A percentile compares a stretch with the other conserved stretches of the same genome.
Evolutionary conservation across 2,797 vertebrate species (phyloP).

Genomic region (Sphenodon punctatus): DNA sequence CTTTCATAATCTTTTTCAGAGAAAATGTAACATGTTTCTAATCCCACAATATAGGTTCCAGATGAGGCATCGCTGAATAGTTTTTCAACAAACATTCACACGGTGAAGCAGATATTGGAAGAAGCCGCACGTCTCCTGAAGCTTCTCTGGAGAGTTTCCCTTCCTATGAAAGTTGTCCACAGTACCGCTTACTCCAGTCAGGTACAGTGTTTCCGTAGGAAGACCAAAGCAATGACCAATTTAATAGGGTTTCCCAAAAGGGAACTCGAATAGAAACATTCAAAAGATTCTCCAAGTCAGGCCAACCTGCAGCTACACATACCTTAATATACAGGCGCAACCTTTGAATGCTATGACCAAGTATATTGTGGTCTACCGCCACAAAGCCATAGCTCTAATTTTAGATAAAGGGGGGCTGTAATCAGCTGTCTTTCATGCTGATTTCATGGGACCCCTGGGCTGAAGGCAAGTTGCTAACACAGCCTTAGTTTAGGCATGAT

Average conservation of each 20-base stretch:
- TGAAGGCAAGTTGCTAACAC: neutral
- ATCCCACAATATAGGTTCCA: constrained; percentile 43
- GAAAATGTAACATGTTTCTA: constrained; percentile 2
- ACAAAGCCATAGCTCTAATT: too few relatives aligned
- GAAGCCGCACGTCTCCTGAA: constrained; percentile 87
- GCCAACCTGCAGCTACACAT: accelerated
- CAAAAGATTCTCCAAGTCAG: too few relatives aligned
- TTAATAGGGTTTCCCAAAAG: too few relatives aligned
- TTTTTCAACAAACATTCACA: constrained; percentile 71
- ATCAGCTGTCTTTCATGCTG: too few relatives aligned
- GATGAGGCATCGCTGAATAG: constrained; percentile 69
- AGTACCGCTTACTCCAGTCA: constrained; percentile 71
- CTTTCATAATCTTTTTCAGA: constrained; percentile 18
- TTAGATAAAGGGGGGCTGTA: neutral
- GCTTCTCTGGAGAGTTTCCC: constrained; percentile 89
- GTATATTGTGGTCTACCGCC: neutral
- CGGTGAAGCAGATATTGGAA: constrained; percentile 85
- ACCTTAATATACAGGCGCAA: neutral
- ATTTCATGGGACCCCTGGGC: neutral
- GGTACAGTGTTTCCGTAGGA: constrained; percentile 66
- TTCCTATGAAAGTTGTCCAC: constrained; percentile 73
- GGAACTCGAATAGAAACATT: too few relatives aligned
- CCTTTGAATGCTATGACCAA: neutral
- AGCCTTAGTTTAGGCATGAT: neutral
- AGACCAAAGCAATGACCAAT: neutral